Conservation (phyloP, 2,113 vertebrate genomes). For the Salvelinus fontinalis region DNA sequence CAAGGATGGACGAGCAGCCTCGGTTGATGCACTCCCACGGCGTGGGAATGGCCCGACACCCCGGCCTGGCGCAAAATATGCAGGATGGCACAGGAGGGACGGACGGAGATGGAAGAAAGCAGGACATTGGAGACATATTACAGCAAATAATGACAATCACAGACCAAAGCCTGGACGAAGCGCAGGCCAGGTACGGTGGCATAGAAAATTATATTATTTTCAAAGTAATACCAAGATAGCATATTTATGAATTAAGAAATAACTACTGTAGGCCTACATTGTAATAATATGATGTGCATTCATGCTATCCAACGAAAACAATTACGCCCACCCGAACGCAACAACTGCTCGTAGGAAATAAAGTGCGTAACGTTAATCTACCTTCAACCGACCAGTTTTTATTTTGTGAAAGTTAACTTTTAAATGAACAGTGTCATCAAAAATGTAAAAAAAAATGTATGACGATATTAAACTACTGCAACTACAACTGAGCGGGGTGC, state of each 20-base stretch:
- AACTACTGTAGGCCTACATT: background rate
- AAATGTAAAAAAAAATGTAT: background rate
- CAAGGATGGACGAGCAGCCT: constrained; percentile 95
- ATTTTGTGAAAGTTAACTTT: constrained; percentile 43
- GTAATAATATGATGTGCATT: constrained; percentile 34
- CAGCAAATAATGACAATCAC: constrained; percentile 99
- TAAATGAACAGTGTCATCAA: background rate
- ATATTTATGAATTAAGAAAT: background rate
- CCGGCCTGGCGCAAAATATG: constrained; percentile 96
- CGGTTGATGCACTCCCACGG: constrained; percentile 96
- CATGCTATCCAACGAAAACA: constrained; percentile 49
- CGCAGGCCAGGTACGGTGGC: constrained; percentile 91
- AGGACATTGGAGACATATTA: constrained; percentile 99
- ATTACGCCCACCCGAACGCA: constrained; percentile 44
- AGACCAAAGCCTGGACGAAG: constrained; percentile 98
- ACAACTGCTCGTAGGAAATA: background rate
- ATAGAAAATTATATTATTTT: background rate
- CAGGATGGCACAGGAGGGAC: constrained; percentile 89
- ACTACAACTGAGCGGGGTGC: background rate
- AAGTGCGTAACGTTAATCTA: constrained; percentile 35
- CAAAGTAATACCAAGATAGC: too few relatives aligned
- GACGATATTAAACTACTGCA: background rate
- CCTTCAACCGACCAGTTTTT: constrained; percentile 20
- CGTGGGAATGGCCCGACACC: constrained; percentile 95
- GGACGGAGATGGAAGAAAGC: constrained; percentile 94